phyloP scores from a whole-genome alignment of 2,888 invertebrate genomes.

The Limenitis camilla region DNA sequence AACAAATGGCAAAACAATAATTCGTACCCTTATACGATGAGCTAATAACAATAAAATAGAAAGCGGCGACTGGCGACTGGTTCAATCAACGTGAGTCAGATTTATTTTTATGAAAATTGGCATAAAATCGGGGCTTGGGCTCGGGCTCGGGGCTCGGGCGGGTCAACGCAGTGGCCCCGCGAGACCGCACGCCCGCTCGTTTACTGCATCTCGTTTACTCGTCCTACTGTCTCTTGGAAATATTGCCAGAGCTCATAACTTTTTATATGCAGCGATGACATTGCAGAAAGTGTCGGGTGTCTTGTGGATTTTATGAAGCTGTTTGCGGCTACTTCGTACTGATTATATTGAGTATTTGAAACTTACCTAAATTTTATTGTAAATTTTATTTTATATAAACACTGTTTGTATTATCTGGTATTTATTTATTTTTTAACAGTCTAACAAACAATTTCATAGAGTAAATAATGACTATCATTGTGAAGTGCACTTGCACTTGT shows the following conservation, averaged over 20 bases:
- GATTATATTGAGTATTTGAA: too few species aligned
- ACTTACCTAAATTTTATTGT: too few species aligned
- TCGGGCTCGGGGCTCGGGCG: constrained; percentile 32
- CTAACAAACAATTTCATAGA: too few species aligned
- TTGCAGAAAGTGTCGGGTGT: constrained; percentile 64
- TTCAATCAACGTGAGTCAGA: constrained; percentile 73
- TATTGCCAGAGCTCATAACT: constrained; percentile 73
- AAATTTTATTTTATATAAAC: too few species aligned
- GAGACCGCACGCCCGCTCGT: constrained; percentile 72
- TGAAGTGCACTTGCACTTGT: too few species aligned
- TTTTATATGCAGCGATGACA: constrained; percentile 75
- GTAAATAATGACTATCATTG: too few species aligned
- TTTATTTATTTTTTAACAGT: too few species aligned
- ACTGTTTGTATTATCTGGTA: too few species aligned
- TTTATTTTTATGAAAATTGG: constrained; percentile 76
- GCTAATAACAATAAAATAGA: constrained; percentile 75
- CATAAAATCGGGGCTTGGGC: constrained; percentile 51
- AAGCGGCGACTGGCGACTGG: constrained; percentile 65
- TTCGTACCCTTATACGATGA: constrained; percentile 67
- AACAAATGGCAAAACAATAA: constrained; percentile 72
- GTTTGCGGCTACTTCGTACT: constrained; percentile 20
- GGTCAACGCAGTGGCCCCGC: constrained; percentile 68
- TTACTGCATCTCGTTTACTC: constrained; percentile 75
- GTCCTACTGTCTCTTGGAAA: constrained; percentile 50
- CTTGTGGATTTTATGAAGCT: constrained; percentile 38